These are phyloP conservation scores for Paramuricea clavata DNA, from an alignment of 92 coral and sea anemone species.

Conservation along the genomic window DNA sequence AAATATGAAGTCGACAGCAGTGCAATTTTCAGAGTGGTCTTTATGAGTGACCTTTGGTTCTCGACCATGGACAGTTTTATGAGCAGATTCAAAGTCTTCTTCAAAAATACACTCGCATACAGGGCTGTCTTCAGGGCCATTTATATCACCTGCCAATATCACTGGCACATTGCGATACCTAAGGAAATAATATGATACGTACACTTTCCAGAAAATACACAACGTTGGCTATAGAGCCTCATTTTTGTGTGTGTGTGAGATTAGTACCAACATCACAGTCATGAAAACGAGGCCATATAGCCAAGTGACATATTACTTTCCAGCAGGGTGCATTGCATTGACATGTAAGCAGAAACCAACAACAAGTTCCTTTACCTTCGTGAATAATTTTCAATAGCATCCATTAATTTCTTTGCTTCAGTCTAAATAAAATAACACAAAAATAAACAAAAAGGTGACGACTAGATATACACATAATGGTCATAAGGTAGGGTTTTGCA, in stretches of 20 bases:
- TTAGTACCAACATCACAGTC: too few species aligned
- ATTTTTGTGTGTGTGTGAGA: too few species aligned
- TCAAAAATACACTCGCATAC: slow-evolving; percentile 78
- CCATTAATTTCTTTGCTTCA: slow-evolving; percentile 82
- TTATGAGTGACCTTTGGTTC: slow-evolving; percentile 93
- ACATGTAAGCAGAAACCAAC: not conserved
- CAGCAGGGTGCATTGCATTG: not conserved
- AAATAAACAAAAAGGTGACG: not conserved
- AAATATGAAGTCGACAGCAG: slow-evolving; percentile 93
- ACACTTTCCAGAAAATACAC: too few species aligned
- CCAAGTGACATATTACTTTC: too few species aligned
- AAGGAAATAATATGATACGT: too few species aligned
- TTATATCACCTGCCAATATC: slow-evolving; percentile 90
- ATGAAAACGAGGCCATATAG: too few species aligned
- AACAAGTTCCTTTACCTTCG: slow-evolving; percentile 71
- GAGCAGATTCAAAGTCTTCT: slow-evolving; percentile 84
- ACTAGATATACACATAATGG: too few species aligned
- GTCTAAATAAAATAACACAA: slow-evolving; percentile 69
- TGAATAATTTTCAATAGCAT: slow-evolving; percentile 79
- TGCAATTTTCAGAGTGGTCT: slow-evolving; percentile 81
- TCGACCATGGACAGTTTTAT: slow-evolving; percentile 80
- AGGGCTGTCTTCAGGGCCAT: slow-evolving; percentile 84
- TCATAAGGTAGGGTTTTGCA: too few species aligned
- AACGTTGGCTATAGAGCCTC: too few species aligned
- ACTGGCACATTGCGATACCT: slow-evolving; percentile 72